Conservation (phyloP, 64 coral and sea anemone genomes). For the Montipora foliosa region DNA sequence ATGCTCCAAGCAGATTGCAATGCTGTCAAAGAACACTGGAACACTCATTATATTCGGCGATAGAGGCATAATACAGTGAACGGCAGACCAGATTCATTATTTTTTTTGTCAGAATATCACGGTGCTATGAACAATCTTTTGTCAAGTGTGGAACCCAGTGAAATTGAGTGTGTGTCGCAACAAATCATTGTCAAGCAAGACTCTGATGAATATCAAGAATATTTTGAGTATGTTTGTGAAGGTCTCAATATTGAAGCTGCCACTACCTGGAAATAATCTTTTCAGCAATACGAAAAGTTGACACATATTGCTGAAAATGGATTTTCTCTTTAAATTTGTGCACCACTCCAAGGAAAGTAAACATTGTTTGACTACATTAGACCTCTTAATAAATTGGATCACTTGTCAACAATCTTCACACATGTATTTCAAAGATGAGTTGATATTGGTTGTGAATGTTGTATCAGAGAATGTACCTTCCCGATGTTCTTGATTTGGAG, state of each 20-base stretch:
- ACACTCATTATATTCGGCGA: constrained; percentile 65
- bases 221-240: constrained; percentile 64
- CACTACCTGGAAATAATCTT: constrained; percentile 57
- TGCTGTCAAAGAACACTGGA: constrained; percentile 66
- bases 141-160: constrained; percentile 20
- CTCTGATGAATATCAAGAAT: constrained; percentile 47
- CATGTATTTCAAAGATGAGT: constrained; percentile 12
- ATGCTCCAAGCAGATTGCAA: constrained; percentile 54
- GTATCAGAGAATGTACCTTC: constrained; percentile 6
- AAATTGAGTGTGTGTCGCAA: constrained; percentile 60
- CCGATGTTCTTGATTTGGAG: background rate
- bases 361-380: constrained; percentile 15
- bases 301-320: constrained; percentile 50
- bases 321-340: constrained; percentile 26
- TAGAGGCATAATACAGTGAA: constrained; percentile 66
- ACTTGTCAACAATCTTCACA: background rate
- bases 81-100: constrained; percentile 68
- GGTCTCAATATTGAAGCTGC: constrained; percentile 29
- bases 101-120: constrained; percentile 66
- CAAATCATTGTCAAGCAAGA: constrained; percentile 9
- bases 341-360: background rate
- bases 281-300: constrained; percentile 49
- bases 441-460: constrained; percentile 34
- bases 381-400: background rate
- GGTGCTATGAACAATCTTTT: constrained; percentile 39